Evolutionary conservation across 2,113 vertebrate genomes (phyloP).

Genomic region (Leuciscus idus): DNA sequence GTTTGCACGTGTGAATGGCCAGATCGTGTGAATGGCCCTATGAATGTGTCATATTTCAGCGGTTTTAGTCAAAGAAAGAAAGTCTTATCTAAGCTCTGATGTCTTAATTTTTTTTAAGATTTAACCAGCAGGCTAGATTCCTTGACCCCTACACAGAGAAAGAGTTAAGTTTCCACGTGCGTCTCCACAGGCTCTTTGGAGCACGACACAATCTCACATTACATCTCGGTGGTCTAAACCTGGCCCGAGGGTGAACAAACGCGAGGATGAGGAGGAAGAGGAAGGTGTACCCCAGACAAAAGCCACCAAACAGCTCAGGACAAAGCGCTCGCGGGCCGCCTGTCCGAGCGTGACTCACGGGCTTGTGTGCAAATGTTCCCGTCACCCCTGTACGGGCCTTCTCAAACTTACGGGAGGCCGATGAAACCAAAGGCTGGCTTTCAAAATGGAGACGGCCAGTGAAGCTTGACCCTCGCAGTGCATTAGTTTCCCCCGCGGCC

Average conservation of each 20-base stretch:
- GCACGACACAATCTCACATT: conserved; percentile 53
- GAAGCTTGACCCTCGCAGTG: conserved; percentile 57
- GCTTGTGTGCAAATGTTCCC: conserved; percentile 39
- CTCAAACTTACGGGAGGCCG: conserved; percentile 19
- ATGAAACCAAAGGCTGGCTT: conserved; percentile 23
- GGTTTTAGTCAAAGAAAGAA: conserved; percentile 10
- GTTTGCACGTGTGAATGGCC: background rate
- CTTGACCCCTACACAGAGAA: conserved; percentile 53
- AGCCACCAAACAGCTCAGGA: conserved; percentile 58
- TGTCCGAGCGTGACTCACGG: conserved; percentile 46
- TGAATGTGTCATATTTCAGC: conserved; percentile 40
- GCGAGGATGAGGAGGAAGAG: conserved; percentile 38
- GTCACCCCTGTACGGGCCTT: background rate
- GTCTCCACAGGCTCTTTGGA: conserved; percentile 41
- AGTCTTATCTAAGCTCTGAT: conserved; percentile 30
- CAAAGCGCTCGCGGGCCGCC: conserved; percentile 50
- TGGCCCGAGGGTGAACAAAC: conserved; percentile 18
- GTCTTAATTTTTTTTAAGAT: conserved; percentile 33
- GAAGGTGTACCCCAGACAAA: conserved; percentile 52
- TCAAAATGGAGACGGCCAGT: conserved; percentile 49
- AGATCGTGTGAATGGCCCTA: conserved; percentile 38
- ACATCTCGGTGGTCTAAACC: conserved; percentile 62
- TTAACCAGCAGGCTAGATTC: conserved; percentile 44
- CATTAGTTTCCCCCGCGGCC: conserved; percentile 47
- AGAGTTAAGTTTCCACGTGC: conserved; percentile 53